Base-by-base conservation (phyloP, 2,888 invertebrate genomes). In the Escarpia spicata region DNA sequence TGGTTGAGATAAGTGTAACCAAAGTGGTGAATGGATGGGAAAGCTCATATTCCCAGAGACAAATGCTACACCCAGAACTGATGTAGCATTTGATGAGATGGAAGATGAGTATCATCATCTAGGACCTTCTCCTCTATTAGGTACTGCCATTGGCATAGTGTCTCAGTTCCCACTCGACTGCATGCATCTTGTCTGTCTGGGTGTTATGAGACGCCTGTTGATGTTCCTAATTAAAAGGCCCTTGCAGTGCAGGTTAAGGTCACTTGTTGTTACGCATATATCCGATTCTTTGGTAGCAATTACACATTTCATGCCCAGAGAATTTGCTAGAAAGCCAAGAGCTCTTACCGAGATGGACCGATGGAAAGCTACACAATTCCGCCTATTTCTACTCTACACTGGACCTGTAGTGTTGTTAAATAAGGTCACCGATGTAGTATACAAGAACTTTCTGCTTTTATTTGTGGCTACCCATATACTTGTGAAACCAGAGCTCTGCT, bases 121-220 rank as follows among this genome's bases (percentile, higher is more conserved):
- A 91, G 94, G 94, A 0, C 44, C 12, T n/a, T 94, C 94, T 37
- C 94, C 94, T 91, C 95, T 92, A 94, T 94, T 1, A 92, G 94
- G 93, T 93, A 95, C 9, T 90, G 90, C 2, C 90, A 90, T 90
- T 90, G 90, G 90, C 90, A 90, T 90, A 3, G 90, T 90, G n/a
- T 58, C 93, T 26, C 93, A 94, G 90, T 94, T 96, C 94, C 94
- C 95, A 15, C 90, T 95, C 10, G 95, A 96, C 93, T 95, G 95
- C 91, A 96, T 96, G 96, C 95, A 96, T 92, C 93, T 95, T 10
- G 94, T 95, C 8, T 95, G 95, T 91, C 92, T 95, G 15, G 96
- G 96, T 92, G 95, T 95, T 3, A 93, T 94, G 60, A 94, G 93
- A 92, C 92, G 94, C 37, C 45, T 95, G 3, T 43, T 95, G 43